Evolutionary conservation across 2,113 vertebrate genomes (phyloP).

Genomic region (Pseudopodoces humilis): DNA sequence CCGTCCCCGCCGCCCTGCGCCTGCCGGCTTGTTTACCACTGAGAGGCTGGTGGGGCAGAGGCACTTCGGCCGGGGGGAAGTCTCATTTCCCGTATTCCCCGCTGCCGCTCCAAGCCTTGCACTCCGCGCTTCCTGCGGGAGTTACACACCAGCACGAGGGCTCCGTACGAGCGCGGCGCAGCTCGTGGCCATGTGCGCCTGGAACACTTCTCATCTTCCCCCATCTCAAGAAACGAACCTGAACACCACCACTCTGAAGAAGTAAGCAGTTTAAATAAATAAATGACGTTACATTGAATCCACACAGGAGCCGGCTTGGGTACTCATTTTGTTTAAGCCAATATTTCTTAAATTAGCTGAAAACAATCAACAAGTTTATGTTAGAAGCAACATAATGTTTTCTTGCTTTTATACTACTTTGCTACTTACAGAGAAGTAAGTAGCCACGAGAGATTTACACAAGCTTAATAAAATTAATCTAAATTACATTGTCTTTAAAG

Average conservation of each 20-base stretch:
- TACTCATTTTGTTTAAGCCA: background rate
- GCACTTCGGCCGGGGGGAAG: accelerated
- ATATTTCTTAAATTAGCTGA: background rate
- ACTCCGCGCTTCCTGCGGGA: background rate
- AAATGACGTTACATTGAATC: background rate
- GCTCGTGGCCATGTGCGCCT: background rate
- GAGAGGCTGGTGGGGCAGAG: background rate
- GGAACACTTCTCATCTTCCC: accelerated
- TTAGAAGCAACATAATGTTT: background rate
- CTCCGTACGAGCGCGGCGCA: background rate
- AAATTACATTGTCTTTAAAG: background rate
- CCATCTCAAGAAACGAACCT: background rate
- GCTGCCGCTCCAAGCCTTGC: background rate
- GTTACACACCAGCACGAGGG: background rate
- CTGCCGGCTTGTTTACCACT: background rate
- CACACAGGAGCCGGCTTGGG: background rate
- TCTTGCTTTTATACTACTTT: background rate
- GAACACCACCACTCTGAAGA: accelerated
- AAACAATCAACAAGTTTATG: background rate
- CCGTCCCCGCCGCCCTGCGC: background rate
- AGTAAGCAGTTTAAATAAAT: background rate
- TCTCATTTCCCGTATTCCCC: accelerated
- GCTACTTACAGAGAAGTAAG: background rate
- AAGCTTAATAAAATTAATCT: background rate
- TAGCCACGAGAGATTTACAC: background rate